phyloP scores from a whole-genome alignment of 2,113 vertebrate genomes.

The Raja brachyura region DNA sequence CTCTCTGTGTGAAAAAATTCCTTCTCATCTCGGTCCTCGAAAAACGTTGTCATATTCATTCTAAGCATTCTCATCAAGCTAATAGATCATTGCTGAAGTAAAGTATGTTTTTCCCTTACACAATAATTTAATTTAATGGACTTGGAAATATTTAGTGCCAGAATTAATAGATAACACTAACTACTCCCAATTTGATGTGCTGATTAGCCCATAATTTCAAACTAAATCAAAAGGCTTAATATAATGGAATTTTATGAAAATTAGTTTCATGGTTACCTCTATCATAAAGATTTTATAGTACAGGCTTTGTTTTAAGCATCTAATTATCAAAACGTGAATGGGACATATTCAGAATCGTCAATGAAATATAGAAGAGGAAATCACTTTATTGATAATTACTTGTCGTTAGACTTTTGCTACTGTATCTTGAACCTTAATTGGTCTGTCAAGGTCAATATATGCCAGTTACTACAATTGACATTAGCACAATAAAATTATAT shows the following conservation, averaged over 20 bases:
- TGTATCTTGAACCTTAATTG: neutral
- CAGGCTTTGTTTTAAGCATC: neutral
- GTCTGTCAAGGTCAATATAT: neutral
- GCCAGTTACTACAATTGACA: neutral
- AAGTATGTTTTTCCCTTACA: neutral
- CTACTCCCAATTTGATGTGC: neutral
- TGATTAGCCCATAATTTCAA: neutral
- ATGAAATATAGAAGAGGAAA: neutral
- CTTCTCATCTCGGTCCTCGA: too few relatives aligned
- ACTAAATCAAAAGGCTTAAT: neutral
- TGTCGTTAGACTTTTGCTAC: neutral
- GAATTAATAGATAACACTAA: neutral
- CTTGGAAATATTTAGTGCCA: neutral
- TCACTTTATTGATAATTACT: neutral
- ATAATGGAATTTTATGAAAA: neutral
- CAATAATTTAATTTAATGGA: neutral
- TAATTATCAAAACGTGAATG: neutral
- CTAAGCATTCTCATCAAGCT: neutral
- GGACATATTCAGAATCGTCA: neutral
- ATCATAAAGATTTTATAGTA: neutral
- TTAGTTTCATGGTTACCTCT: neutral
- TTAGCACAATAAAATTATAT: neutral
- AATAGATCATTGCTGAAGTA: neutral
- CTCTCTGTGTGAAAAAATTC: too few relatives aligned
- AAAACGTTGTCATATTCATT: neutral